Percentiles rank a stretch among this genome's conserved stretches.
phyloP scores from a whole-genome alignment of 1,140 invertebrate genomes.

The Cydia splendana region DNA sequence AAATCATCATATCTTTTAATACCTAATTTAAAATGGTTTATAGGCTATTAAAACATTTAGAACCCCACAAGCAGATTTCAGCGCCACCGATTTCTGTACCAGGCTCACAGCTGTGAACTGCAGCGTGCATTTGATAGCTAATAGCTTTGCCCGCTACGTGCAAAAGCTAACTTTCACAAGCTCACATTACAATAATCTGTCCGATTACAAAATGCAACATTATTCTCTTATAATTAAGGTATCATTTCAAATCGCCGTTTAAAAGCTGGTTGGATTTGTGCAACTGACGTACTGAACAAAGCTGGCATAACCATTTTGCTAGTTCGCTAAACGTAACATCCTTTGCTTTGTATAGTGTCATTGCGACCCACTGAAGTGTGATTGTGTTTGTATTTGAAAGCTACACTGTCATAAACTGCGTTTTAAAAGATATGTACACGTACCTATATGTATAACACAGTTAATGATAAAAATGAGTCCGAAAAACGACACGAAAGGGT shows the following conservation, averaged over 20 bases:
- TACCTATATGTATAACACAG: no score
- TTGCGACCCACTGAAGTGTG: background rate
- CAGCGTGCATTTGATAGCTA: background rate
- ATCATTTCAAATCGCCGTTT: background rate
- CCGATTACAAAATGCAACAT: background rate
- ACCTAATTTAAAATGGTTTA: no score
- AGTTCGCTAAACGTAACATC: constrained; percentile 2
- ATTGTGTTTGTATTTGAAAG: background rate
- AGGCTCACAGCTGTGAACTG: background rate
- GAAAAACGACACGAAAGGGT: no score
- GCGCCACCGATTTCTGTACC: background rate
- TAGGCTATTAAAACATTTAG: background rate
- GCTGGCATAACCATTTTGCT: background rate
- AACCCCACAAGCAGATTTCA: background rate
- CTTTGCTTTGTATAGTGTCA: background rate
- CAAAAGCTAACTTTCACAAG: background rate
- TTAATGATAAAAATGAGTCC: no score
- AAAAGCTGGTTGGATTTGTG: background rate
- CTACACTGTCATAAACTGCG: no score
- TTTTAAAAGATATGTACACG: no score
- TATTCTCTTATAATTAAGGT: background rate
- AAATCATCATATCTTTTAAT: no score
- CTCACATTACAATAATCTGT: background rate
- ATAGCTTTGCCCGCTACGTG: background rate
- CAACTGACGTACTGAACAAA: background rate